phyloP scores from a whole-genome alignment of 2,113 vertebrate species.

The Phyllopteryx taeniolatus region DNA sequence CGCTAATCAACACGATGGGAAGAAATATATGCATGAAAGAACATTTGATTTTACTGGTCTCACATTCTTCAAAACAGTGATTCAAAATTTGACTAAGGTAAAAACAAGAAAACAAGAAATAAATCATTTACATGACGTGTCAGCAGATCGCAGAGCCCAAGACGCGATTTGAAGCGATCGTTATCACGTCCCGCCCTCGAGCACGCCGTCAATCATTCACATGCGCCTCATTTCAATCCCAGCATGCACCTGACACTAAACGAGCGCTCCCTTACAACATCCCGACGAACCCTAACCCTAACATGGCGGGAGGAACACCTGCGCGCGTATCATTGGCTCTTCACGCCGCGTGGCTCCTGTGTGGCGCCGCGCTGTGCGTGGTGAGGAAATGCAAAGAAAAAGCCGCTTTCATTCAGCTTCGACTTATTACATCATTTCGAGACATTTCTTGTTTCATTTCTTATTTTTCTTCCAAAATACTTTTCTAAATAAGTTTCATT shows the following conservation, averaged over 20 bases:
- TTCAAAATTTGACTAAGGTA: too few relatives aligned
- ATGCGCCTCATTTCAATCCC: conserved; percentile 9
- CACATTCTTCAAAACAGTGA: background rate
- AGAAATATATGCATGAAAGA: too few relatives aligned
- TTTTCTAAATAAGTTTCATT: background rate
- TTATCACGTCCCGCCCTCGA: conserved; percentile 27
- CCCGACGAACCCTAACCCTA: background rate
- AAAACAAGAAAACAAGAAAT: background rate
- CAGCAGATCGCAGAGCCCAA: conserved; percentile 12
- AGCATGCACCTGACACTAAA: background rate
- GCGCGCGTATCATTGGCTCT: conserved; percentile 6
- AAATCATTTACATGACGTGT: background rate
- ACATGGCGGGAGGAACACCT: conserved; percentile 30
- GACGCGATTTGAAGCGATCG: conserved; percentile 2
- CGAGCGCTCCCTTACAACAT: background rate
- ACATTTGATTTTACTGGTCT: background rate
- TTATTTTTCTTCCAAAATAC: background rate
- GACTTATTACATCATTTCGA: background rate
- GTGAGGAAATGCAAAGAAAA: conserved; percentile 46
- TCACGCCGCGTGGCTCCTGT: conserved; percentile 36
- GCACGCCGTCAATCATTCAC: conserved; percentile 54
- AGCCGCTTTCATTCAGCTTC: background rate
- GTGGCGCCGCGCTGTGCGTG: conserved; percentile 37
- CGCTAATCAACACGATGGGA: too few relatives aligned
- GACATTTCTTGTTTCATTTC: background rate